These are phyloP conservation scores for Zingel zingel DNA, from an alignment of 2,113 vertebrate species.

Conservation along the genomic window DNA sequence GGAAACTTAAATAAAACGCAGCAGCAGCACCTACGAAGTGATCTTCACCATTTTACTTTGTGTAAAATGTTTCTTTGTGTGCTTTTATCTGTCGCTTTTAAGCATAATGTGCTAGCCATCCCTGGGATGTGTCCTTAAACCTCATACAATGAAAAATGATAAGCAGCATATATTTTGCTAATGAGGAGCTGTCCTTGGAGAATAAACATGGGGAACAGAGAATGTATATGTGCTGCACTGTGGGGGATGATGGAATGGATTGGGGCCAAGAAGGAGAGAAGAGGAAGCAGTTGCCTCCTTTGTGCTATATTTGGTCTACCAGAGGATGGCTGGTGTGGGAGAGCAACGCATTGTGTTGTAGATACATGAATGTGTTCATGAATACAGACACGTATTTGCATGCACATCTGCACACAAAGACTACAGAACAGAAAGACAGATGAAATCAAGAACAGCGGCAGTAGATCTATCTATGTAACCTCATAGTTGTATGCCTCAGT, in stretches of 20 bases:
- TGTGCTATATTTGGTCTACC: conserved; percentile 82
- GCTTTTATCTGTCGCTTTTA: conserved; percentile 34
- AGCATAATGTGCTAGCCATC: conserved; percentile 30
- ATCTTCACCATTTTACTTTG: conserved; percentile 14
- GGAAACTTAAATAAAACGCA: conserved; percentile 4
- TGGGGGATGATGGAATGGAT: conserved; percentile 79
- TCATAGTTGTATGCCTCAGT: not conserved
- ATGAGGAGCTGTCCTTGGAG: conserved; percentile 76
- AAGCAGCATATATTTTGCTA: conserved; percentile 71
- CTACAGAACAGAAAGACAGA: conserved; percentile 19
- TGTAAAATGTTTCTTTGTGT: conserved; percentile 23
- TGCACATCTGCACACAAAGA: conserved; percentile 60
- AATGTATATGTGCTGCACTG: conserved; percentile 77
- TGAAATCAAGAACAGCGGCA: conserved; percentile 30
- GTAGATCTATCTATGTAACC: not conserved
- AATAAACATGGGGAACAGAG: conserved; percentile 68
- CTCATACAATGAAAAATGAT: conserved; percentile 70
- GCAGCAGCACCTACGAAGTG: not conserved
- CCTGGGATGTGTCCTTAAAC: conserved; percentile 56
- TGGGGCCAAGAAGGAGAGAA: conserved; percentile 78
- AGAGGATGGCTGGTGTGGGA: conserved; percentile 80
- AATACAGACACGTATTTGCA: conserved; percentile 55
- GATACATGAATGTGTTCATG: conserved; percentile 55
- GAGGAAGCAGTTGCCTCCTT: conserved; percentile 78
- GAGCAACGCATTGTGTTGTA: conserved; percentile 67